phyloP scores from a whole-genome alignment of 2,113 vertebrate genomes.

The Tachuris rubrigastra region DNA sequence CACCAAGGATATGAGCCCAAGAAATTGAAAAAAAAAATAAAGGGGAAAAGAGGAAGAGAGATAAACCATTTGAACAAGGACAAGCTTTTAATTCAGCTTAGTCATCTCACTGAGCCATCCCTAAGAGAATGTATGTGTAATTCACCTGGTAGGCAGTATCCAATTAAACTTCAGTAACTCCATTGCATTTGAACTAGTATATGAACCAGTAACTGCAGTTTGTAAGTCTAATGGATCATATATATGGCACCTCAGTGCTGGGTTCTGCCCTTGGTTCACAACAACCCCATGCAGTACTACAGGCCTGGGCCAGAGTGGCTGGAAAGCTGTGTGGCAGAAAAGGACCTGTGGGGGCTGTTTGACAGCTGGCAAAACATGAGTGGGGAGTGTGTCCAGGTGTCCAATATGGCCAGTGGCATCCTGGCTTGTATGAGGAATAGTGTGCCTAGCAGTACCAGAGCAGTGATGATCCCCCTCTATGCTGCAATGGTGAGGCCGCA shows the following conservation, averaged over 20 bases:
- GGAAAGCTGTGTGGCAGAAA: not conserved
- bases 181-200: not conserved
- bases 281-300: not conserved
- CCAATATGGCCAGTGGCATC: not conserved
- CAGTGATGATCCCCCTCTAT: not conserved
- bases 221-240: not conserved
- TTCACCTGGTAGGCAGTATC: not conserved
- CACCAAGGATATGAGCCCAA: not conserved
- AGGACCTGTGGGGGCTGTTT: not conserved
- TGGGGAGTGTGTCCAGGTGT: not conserved
- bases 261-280: not conserved
- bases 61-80: not conserved
- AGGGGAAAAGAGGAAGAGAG: not conserved
- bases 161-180: not conserved
- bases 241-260: not conserved
- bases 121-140: not conserved
- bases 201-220: not conserved
- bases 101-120: not conserved
- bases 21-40: not conserved
- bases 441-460: not conserved
- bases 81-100: not conserved
- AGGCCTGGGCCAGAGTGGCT: not conserved
- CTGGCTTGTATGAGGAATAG: not conserved
- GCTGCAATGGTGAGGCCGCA: accelerated
- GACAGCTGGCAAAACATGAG: not conserved